phyloP scores from a whole-genome alignment of 2,113 vertebrate genomes.

The Eclectus roratus region DNA sequence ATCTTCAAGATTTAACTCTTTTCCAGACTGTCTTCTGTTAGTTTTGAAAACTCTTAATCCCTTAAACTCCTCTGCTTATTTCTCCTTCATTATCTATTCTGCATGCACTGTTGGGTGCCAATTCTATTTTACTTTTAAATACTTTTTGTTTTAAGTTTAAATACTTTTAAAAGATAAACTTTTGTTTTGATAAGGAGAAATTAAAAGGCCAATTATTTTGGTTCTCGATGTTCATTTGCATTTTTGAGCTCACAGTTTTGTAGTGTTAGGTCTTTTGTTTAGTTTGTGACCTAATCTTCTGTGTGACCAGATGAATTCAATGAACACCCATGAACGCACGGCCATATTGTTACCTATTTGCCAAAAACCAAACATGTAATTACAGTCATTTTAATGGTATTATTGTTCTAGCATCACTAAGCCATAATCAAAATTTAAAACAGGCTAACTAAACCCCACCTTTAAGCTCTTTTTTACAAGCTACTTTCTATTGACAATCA shows the following conservation, averaged over 20 bases:
- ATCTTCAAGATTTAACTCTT: neutral
- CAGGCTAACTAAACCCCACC: neutral
- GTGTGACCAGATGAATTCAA: neutral
- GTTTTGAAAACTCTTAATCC: neutral
- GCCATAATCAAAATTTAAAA: neutral
- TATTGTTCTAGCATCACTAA: neutral
- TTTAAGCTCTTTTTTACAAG: neutral
- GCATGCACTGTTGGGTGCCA: conserved; percentile 13
- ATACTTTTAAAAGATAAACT: conserved; percentile 68
- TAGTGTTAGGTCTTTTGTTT: conserved; percentile 1
- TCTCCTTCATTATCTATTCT: conserved; percentile 41
- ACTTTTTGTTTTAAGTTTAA: no score
- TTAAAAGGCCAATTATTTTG: conserved; percentile 57
- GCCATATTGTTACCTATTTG: neutral
- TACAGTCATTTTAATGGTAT: neutral
- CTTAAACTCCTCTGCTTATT: neutral
- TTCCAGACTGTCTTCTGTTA: neutral
- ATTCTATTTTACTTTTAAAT: conserved; percentile 58
- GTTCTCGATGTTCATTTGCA: neutral
- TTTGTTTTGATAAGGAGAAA: conserved; percentile 60
- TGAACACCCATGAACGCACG: neutral
- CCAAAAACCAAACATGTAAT: neutral
- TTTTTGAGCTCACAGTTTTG: conserved; percentile 32
- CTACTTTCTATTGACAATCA: neutral
- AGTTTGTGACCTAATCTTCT: neutral